Base-by-base conservation (phyloP, 2,888 invertebrate genomes). In the Caenorhabditis becei region DNA sequence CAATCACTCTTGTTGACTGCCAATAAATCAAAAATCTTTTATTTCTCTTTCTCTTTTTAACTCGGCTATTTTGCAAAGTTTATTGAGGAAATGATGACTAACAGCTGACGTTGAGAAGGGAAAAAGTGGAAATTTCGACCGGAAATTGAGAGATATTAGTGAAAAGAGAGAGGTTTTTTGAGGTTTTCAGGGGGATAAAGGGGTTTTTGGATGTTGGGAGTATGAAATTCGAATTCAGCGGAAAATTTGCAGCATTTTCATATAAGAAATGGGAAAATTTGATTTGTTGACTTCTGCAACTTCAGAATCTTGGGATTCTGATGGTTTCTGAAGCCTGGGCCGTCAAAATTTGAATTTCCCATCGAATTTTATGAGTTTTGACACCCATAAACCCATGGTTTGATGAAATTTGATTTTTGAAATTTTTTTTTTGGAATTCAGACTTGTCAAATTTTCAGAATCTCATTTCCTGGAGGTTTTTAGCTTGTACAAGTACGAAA, bases 21-120 rank as follows among this genome's bases (percentile, higher is more conserved):
- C 37, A 18, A 59, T 59, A 59, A 59, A 59, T 59, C 59, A 41
- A 59, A 59, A 59, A 23, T 58, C 26, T n/a, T n/a, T 37, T 14
- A 37, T 20, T 58, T 37, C 23, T 23, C 11, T 14, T 24, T 59
- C 41, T 37, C 35, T 56, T 32, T 56, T 32, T 10, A 18, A 18
- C 14, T 23, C 23, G 10, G 32, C 10, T 18, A 24, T 61, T 26
- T 61, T 47, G n/a, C 61, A 61, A 61, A 61, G 61, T 61, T 61
- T 61, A 61, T 61, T n/a, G 35, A 20, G 23, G n/a, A 44, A 41
- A 61, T 61, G 61, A 61, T 47, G 61, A 61, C 26, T 47, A 47
- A 47, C 61, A 61, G 47, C 44, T 61, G 61, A 61, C 61, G 23
- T 32, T 23, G 1, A 11, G 24, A 24, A 11, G 51, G 18, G 11